Conservation (phyloP, 2,113 vertebrate species). For the Oxyruncus cristatus region DNA sequence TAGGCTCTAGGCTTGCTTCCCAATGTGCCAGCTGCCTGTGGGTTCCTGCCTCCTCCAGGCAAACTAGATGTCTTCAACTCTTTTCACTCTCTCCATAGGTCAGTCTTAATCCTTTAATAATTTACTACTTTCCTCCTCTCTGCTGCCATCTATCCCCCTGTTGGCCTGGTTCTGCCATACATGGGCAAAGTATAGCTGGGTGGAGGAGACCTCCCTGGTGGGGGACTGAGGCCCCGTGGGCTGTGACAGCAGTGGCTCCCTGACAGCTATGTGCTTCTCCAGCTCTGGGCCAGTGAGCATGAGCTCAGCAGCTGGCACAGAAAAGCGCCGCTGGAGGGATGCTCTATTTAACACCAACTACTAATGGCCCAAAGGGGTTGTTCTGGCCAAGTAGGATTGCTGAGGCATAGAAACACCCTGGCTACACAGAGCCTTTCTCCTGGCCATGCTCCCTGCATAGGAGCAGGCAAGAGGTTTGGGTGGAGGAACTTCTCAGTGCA, state of each 20-base stretch:
- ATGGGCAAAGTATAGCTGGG: neutral
- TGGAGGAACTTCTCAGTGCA: neutral
- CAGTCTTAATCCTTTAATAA: neutral
- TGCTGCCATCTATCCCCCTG: neutral
- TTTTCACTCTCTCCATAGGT: neutral
- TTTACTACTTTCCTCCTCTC: neutral
- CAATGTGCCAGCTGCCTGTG: neutral
- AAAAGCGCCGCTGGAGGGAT: conserved; percentile 11
- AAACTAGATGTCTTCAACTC: neutral
- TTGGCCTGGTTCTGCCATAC: neutral
- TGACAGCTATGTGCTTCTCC: neutral
- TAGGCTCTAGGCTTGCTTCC: neutral
- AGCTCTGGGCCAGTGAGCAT: neutral
- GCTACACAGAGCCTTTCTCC: neutral
- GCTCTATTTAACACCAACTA: conserved; percentile 16
- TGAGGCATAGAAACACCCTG: conserved; percentile 24
- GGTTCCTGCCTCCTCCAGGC: neutral
- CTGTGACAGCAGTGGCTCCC: accelerated
- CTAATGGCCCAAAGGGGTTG: neutral
- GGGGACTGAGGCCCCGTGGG: accelerated
- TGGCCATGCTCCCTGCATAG: conserved; percentile 3
- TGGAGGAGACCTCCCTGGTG: neutral
- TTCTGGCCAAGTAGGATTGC: conserved; percentile 34
- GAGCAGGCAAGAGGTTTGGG: neutral
- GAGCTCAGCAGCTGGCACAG: conserved; percentile 33